These are phyloP conservation scores for Magallana ariakensis DNA, from an alignment of 1,140 invertebrate genomes.

Conservation along the genomic window DNA sequence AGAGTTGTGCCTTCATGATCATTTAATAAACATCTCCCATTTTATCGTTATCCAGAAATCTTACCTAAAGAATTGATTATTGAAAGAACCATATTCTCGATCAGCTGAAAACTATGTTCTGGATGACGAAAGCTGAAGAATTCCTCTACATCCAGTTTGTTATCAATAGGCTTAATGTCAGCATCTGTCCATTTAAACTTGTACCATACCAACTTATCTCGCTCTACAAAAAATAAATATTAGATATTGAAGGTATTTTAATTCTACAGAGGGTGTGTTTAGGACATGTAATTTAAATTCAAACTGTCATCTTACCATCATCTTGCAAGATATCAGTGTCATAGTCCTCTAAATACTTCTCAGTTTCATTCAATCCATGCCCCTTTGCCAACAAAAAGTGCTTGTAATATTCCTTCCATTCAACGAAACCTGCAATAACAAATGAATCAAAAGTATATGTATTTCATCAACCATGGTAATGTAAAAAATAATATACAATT, in stretches of 20 bases:
- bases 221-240: constrained; percentile 68
- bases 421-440: constrained; percentile 83
- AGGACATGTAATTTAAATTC: neutral
- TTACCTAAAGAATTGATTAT: constrained; percentile 87
- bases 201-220: constrained; percentile 87
- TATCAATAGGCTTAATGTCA: constrained; percentile 84
- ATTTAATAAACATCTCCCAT: no score
- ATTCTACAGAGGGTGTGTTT: no score
- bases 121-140: constrained; percentile 91
- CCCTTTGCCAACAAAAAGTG: constrained; percentile 87
- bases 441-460: neutral
- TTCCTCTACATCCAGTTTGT: constrained; percentile 87
- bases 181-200: constrained; percentile 90
- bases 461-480: neutral
- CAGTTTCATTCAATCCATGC: constrained; percentile 84
- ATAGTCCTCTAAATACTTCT: constrained; percentile 85
- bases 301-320: constrained; percentile 60
- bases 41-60: neutral
- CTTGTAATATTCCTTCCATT: constrained; percentile 89
- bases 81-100: constrained; percentile 87
- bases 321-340: constrained; percentile 76
- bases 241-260: no score
- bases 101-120: constrained; percentile 88
- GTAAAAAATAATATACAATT: no score
- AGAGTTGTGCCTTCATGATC: no score